These are phyloP conservation scores for Lerema accius DNA, from an alignment of 1,140 invertebrate genomes.

Conservation along the genomic window DNA sequence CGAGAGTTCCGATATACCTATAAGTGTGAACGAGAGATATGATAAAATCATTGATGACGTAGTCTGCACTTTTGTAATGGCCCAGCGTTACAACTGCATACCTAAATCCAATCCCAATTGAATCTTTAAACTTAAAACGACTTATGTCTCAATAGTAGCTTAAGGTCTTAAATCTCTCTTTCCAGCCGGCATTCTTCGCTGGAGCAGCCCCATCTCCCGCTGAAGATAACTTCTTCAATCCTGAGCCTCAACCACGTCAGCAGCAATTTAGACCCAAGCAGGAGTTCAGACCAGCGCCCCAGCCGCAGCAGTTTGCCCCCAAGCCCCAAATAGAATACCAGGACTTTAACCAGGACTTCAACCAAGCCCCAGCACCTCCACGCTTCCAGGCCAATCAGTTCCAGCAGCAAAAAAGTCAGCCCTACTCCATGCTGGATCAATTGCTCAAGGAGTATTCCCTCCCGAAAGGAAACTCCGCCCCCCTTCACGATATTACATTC, in stretches of 20 bases:
- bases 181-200: constrained; percentile 71
- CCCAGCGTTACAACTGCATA: no score
- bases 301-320: constrained; percentile 54
- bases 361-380: constrained; percentile 60
- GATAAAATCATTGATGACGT: no score
- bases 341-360: constrained; percentile 52
- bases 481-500: constrained; percentile 91
- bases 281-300: constrained; percentile 69
- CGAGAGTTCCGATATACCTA: no score
- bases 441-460: constrained; percentile 91
- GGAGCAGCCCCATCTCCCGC: constrained; percentile 78
- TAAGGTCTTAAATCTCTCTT: constrained; percentile 11
- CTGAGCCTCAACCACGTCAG: constrained; percentile 49
- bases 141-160: no score
- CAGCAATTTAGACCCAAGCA: constrained; percentile 60
- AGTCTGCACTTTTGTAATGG: no score
- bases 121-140: background rate
- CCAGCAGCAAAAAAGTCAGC: constrained; percentile 85
- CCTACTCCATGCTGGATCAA: constrained; percentile 89
- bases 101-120: no score
- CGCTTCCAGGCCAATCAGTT: constrained; percentile 83
- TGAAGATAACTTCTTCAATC: constrained; percentile 68
- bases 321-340: constrained; percentile 42
- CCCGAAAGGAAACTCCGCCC: constrained; percentile 85
- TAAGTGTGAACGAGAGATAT: no score